Percentiles rank a stretch among this genome's conserved stretches.
Evolutionary conservation across 2,797 vertebrate genomes (phyloP).

Genomic region (Oophaga sylvatica): DNA sequence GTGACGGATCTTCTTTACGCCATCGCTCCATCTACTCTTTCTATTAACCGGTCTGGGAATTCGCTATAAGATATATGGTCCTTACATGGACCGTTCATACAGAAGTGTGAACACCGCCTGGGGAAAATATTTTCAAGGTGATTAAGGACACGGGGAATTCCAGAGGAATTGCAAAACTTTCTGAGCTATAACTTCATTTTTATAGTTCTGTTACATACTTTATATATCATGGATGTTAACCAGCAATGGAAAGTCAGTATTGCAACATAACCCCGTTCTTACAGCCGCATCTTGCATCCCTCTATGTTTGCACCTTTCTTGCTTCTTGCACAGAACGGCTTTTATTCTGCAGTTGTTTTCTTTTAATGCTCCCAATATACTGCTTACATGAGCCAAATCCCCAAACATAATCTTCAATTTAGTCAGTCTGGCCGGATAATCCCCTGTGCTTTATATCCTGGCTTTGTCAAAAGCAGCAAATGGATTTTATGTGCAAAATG

Average conservation of each 20-base stretch:
- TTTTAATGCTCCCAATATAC: constrained; percentile 35
- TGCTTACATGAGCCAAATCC: constrained; percentile 48
- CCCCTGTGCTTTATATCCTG: constrained; percentile 19
- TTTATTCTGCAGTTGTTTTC: constrained; percentile 18
- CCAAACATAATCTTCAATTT: constrained; percentile 47
- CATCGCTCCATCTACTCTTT: too few relatives aligned
- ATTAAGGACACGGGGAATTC: constrained; percentile 12
- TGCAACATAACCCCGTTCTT: neutral
- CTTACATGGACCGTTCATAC: neutral
- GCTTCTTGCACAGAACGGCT: constrained; percentile 1
- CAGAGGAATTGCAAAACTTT: constrained; percentile 13
- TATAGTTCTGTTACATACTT: neutral
- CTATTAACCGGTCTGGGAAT: neutral
- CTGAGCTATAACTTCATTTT: neutral
- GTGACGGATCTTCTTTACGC: neutral
- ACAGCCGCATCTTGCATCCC: neutral
- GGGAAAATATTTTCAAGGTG: neutral
- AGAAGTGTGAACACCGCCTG: neutral
- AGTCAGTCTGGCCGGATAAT: constrained; percentile 50
- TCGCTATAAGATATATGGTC: neutral
- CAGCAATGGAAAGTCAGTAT: neutral
- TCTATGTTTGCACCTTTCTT: neutral
- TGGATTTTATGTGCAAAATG: constrained; percentile 24
- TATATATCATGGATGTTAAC: neutral
- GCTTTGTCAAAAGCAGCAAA: constrained; percentile 19